Evolutionary conservation across 2,888 invertebrate genomes (phyloP).

Genomic region (Drosophila macrothrix): DNA sequence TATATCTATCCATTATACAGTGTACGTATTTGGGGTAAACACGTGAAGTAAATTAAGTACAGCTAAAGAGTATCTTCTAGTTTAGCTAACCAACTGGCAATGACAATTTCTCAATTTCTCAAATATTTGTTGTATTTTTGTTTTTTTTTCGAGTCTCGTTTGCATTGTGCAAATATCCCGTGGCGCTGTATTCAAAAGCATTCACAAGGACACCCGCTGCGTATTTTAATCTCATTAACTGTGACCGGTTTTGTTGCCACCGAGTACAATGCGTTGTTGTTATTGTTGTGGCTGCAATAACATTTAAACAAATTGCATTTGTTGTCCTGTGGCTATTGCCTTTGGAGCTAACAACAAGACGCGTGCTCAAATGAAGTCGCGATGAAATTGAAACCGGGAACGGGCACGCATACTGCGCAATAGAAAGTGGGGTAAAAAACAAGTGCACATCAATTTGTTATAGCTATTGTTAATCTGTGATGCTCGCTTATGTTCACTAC

Average conservation of each 20-base stretch:
- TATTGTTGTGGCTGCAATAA: slow-evolving; percentile 48
- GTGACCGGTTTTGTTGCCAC: slow-evolving; percentile 49
- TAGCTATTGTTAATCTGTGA: no score
- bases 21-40: not conserved
- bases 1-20: not conserved
- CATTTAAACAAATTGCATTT: slow-evolving; percentile 63
- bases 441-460: not conserved
- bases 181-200: slow-evolving; percentile 45
- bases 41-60: not conserved
- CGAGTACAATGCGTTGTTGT: slow-evolving; percentile 44
- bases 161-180: slow-evolving; percentile 56
- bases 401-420: slow-evolving; percentile 10
- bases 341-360: slow-evolving; percentile 18
- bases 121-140: not conserved
- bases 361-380: slow-evolving; percentile 26
- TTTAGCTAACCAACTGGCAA: not conserved
- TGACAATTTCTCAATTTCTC: slow-evolving; percentile 16
- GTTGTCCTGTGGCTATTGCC: slow-evolving; percentile 51
- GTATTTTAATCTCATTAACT: slow-evolving; percentile 82
- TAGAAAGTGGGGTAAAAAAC: not conserved
- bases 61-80: slow-evolving; percentile 4
- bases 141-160: slow-evolving; percentile 21
- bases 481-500: not conserved
- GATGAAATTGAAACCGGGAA: slow-evolving; percentile 16
- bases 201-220: slow-evolving; percentile 63